Conservation (phyloP, 2,888 invertebrate species). For the Stegophylla sp. region DNA sequence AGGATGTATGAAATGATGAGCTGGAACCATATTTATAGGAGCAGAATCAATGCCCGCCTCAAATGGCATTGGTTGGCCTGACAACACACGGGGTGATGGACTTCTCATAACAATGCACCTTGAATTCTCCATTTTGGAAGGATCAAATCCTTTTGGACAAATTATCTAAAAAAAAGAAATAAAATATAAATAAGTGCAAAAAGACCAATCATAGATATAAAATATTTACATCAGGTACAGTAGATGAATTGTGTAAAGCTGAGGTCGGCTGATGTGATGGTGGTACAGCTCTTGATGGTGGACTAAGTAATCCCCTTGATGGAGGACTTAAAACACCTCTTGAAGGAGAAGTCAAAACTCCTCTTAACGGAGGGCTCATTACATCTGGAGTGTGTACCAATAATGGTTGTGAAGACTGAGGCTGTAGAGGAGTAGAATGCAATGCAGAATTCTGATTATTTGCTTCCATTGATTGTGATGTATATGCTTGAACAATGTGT, state of each 20-base stretch:
- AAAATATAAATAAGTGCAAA: neutral
- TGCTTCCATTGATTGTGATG: constrained; percentile 49
- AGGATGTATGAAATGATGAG: constrained; percentile 68
- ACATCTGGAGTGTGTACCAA: constrained; percentile 21
- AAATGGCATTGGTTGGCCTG: constrained; percentile 38
- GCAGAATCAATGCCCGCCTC: constrained; percentile 30
- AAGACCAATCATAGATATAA: neutral
- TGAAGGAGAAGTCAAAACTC: constrained; percentile 4
- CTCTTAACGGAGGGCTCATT: constrained; percentile 31
- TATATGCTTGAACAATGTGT: constrained; percentile 54
- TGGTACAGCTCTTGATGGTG: constrained; percentile 35
- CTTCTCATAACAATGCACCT: constrained; percentile 56
- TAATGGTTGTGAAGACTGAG: constrained; percentile 22
- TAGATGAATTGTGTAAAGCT: constrained; percentile 17
- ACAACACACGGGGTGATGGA: constrained; percentile 45
- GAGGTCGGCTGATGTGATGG: constrained; percentile 30
- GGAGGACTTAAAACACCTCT: constrained; percentile 36
- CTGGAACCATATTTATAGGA: constrained; percentile 40
- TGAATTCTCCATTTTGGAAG: constrained; percentile 51
- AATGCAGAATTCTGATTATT: constrained; percentile 22
- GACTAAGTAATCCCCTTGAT: constrained; percentile 44
- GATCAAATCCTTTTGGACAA: constrained; percentile 56
- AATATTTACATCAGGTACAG: constrained; percentile 46
- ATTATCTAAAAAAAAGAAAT: constrained; percentile 41
- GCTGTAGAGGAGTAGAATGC: neutral